A percentile compares a stretch with the other conserved stretches of the same genome.
Evolutionary conservation across 2,888 invertebrate genomes (phyloP).

Genomic region (Ormyrus pomaceus): DNA sequence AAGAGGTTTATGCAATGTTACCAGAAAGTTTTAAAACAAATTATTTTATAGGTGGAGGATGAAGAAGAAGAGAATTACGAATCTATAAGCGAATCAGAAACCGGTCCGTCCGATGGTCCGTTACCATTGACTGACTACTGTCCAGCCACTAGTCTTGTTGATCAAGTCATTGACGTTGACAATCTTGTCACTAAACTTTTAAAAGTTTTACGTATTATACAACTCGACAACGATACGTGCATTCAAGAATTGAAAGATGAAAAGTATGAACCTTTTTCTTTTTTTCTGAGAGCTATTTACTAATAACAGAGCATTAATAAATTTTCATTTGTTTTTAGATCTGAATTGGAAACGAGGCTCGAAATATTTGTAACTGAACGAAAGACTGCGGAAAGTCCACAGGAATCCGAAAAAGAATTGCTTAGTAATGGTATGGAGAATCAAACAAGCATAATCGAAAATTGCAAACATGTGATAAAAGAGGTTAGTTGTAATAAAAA

Average conservation of each 20-base stretch:
- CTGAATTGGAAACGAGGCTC: conserved; percentile 70
- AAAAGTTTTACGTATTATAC: conserved; percentile 84
- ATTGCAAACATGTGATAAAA: conserved; percentile 66
- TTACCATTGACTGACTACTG: conserved; percentile 77
- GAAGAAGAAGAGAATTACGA: conserved; percentile 73
- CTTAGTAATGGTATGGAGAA: conserved; percentile 64
- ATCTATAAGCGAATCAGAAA: conserved; percentile 75
- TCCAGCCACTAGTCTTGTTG: conserved; percentile 80
- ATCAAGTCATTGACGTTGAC: conserved; percentile 86
- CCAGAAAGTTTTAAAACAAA: background rate
- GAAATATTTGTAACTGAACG: conserved; percentile 65
- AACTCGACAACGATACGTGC: conserved; percentile 83
- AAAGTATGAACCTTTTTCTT: conserved; percentile 74
- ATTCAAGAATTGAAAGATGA: conserved; percentile 82
- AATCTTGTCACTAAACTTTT: conserved; percentile 85
- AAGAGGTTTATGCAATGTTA: too few species aligned
- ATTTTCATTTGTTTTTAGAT: conserved; percentile 59
- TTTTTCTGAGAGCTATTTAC: too few species aligned
- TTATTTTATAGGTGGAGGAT: conserved; percentile 66
- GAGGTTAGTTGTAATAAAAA: conserved; percentile 57
- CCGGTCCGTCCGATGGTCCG: conserved; percentile 74
- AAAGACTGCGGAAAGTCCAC: conserved; percentile 63
- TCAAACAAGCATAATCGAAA: conserved; percentile 66
- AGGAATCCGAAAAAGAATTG: conserved; percentile 63
- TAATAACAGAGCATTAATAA: too few species aligned